Conservation (phyloP, 2,888 invertebrate species). For the Augiades crinisus region DNA sequence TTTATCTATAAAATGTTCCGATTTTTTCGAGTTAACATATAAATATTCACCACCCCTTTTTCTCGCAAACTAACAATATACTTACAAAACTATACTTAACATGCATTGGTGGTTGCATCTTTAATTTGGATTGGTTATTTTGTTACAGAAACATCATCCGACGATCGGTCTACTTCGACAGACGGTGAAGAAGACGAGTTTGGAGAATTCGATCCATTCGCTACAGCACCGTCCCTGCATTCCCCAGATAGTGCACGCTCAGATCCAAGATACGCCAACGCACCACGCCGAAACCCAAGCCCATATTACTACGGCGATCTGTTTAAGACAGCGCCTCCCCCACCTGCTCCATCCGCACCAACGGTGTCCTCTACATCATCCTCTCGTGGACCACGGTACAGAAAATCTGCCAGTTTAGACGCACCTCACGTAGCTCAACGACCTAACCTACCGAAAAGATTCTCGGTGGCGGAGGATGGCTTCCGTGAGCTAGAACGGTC, state of each 20-base stretch:
- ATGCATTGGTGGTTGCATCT: too few species aligned
- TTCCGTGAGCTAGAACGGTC: conserved; percentile 80
- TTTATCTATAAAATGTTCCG: conserved; percentile 41
- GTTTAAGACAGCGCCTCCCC: conserved; percentile 78
- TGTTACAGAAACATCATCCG: conserved; percentile 71
- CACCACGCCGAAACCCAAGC: conserved; percentile 86
- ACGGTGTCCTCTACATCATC: conserved; percentile 67
- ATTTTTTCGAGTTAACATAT: conserved; percentile 19
- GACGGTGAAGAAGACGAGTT: conserved; percentile 83
- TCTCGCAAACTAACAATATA: background rate
- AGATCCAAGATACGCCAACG: conserved; percentile 78
- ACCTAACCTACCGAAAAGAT: conserved; percentile 83
- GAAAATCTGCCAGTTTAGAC: conserved; percentile 88
- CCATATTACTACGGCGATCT: conserved; percentile 92
- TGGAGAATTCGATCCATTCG: conserved; percentile 74
- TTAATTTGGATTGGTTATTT: conserved; percentile 31
- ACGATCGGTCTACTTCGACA: conserved; percentile 74
- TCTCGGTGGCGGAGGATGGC: conserved; percentile 87
- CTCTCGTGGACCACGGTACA: conserved; percentile 81
- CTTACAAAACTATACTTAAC: too few species aligned
- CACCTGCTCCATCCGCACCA: conserved; percentile 73
- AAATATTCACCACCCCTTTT: conserved; percentile 3
- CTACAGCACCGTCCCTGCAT: conserved; percentile 82
- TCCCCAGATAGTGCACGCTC: conserved; percentile 86
- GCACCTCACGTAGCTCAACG: conserved; percentile 85